These are phyloP conservation scores for Mastomys coucha DNA, from an alignment of 2,113 vertebrate genomes.

Conservation along the genomic window DNA sequence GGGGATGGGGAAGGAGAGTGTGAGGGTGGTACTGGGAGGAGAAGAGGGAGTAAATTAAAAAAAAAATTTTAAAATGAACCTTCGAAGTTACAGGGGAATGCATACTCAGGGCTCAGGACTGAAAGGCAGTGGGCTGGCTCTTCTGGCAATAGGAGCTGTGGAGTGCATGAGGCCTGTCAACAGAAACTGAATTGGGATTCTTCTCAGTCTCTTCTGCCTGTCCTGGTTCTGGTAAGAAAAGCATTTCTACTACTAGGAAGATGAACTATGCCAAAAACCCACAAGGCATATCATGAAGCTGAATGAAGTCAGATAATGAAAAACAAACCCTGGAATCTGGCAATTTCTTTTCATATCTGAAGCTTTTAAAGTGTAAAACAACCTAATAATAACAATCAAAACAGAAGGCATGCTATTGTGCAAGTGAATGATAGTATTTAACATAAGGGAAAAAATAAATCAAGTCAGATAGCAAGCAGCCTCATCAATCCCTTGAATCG, in stretches of 20 bases:
- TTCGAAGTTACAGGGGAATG: background rate
- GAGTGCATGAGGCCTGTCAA: background rate
- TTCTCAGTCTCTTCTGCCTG: background rate
- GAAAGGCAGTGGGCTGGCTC: background rate
- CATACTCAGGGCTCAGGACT: no score
- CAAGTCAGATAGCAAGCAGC: conserved; percentile 41
- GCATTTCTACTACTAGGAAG: conserved; percentile 11
- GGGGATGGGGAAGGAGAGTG: no score
- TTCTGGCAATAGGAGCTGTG: background rate
- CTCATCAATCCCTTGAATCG: background rate
- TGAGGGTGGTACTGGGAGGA: no score
- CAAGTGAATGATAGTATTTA: conserved; percentile 64
- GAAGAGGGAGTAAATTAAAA: no score
- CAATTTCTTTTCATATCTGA: conserved; percentile 64
- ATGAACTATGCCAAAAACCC: conserved; percentile 29
- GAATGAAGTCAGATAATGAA: conserved; percentile 57
- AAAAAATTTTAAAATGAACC: no score
- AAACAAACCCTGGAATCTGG: conserved; percentile 48
- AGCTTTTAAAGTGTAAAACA: conserved; percentile 68
- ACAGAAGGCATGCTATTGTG: conserved; percentile 39
- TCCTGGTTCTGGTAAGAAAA: background rate
- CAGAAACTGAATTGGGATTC: background rate
- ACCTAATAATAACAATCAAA: conserved; percentile 70
- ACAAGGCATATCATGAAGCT: background rate
- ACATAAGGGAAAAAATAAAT: conserved; percentile 22